Base-by-base conservation (phyloP, 2,888 invertebrate species). In the Yponomeuta malinellus region DNA sequence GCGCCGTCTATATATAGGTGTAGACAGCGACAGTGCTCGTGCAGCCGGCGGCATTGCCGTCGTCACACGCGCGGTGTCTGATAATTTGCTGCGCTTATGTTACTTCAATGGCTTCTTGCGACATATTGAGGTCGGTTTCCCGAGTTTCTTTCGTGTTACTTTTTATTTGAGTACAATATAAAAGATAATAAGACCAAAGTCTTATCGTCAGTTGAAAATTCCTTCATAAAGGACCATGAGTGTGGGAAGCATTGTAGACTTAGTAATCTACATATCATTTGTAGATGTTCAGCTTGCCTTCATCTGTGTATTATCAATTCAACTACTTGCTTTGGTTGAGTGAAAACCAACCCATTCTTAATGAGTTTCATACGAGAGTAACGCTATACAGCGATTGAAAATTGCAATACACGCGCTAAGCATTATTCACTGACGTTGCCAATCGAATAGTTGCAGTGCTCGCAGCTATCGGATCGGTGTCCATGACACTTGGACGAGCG, bases 51-150 rank as follows among this genome's bases (percentile, higher is more conserved):
- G 81, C 81, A 82, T 81, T 85, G 84, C 78, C 86, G 85, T 78
- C 87, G 86, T 83, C 86, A 52, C 52, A 52, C 52, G 86, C 81
- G 82, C 88, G 90, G 84, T 52, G 52, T 90, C 89, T 90, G 90
- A 89, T 90, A 88, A 89, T 89, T 89, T 89, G 86, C 91, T 90
- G 89, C 88, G 88, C 90, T 89, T 88, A 89, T 84, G 88, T 88
- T 90, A 89, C 89, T 90, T 91, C 89, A 89, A 91, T 86, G 91
- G 91, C 91, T 91, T 91, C 91, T 90, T 90, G 83, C 88, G 85
- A 87, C 89, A 48, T 48, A 33, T 88, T 83, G 79, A 80, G 80
- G 82, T 84, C 82, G 81, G 85, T 86, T 89, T 86, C 83, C 85
- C 85, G 81, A 83, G 83, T 86, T 86, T 85, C 82, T 43, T n/a